Evolutionary conservation across 2,888 invertebrate genomes (phyloP).

Genomic region (Flexamia atlantica): DNA sequence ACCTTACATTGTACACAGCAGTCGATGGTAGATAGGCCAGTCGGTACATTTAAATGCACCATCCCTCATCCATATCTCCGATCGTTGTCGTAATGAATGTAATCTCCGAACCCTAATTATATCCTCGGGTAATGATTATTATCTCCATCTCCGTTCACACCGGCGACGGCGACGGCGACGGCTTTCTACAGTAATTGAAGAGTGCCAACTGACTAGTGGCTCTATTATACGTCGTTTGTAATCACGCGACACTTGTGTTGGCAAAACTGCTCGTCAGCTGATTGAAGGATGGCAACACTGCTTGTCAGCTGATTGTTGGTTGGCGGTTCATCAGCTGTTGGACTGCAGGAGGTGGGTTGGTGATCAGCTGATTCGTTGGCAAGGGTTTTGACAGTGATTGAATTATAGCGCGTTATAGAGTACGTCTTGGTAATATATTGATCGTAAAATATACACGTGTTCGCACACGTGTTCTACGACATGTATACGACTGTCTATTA

Average conservation of each 20-base stretch:
- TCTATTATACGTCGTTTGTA: conserved; percentile 36
- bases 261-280: conserved; percentile 16
- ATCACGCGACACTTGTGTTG: conserved; percentile 20
- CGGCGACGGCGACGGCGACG: neutral
- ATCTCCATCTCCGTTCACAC: conserved; percentile 46
- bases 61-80: conserved; percentile 35
- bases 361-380: too few relatives aligned
- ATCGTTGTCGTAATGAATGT: conserved; percentile 40
- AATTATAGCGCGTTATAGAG: too few relatives aligned
- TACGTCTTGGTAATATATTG: too few relatives aligned
- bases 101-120: conserved; percentile 38
- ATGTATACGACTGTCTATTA: too few relatives aligned
- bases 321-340: conserved; percentile 21
- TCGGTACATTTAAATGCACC: conserved; percentile 46
- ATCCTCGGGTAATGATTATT: conserved; percentile 27
- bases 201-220: conserved; percentile 30
- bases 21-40: neutral
- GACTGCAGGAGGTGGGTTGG: neutral
- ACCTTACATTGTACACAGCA: neutral
- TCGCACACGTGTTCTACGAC: too few relatives aligned
- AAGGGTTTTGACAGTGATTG: too few relatives aligned
- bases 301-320: conserved; percentile 20
- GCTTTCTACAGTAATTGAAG: conserved; percentile 36
- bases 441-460: too few relatives aligned
- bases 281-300: conserved; percentile 21